Percentiles rank a stretch among this genome's conserved stretches.
These are phyloP conservation scores for Coendou prehensilis DNA, from an alignment of 2,797 vertebrate species.

Conservation along the genomic window DNA sequence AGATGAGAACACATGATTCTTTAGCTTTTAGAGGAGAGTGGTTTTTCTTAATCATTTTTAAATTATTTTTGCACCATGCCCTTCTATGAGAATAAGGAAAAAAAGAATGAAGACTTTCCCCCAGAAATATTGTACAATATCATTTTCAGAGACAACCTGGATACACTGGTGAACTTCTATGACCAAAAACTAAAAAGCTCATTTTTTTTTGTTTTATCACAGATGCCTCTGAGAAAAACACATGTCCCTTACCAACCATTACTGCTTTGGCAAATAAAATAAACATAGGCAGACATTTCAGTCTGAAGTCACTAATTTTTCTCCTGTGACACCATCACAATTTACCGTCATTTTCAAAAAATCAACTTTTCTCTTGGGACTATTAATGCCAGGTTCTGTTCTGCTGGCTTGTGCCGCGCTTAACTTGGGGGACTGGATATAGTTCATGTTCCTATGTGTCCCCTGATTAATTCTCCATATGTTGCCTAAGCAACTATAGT, in stretches of 20 bases:
- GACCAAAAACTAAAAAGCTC: conserved; percentile 5
- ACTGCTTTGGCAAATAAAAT: not conserved
- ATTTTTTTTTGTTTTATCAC: not conserved
- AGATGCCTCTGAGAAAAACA: not conserved
- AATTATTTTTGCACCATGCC: not conserved
- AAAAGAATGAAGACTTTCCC: not conserved
- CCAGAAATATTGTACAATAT: not conserved
- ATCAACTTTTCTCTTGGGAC: not conserved
- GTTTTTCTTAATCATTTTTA: conserved; percentile 15
- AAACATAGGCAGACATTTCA: conserved; percentile 11
- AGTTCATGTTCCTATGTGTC: not conserved
- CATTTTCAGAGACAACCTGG: not conserved
- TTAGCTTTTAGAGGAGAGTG: conserved; percentile 16
- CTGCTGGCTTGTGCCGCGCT: not conserved
- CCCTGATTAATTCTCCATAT: not conserved
- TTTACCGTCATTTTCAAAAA: not conserved
- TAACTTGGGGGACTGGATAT: not conserved
- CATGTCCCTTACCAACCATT: not conserved
- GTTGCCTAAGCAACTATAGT: not conserved
- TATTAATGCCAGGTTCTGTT: not conserved
- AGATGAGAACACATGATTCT: conserved; percentile 44
- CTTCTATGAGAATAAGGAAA: conserved; percentile 8
- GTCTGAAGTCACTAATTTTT: not conserved
- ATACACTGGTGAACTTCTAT: not conserved
- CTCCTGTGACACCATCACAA: not conserved